These are phyloP conservation scores for Riparia riparia DNA, from an alignment of 2,113 vertebrate genomes.

Conservation along the genomic window DNA sequence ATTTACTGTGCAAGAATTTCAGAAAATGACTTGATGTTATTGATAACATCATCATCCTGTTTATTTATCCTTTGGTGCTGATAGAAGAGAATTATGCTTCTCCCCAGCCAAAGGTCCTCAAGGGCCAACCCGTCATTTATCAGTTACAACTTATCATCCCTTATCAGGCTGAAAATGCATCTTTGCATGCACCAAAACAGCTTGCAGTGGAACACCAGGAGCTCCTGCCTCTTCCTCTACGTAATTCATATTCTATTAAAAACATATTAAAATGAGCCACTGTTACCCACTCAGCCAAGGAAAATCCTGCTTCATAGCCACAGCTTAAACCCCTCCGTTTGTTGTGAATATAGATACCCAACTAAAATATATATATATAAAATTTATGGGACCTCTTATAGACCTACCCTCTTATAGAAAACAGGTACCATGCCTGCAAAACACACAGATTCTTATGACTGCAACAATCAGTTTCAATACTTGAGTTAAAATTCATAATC, in stretches of 20 bases:
- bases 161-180: not conserved
- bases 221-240: not conserved
- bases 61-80: not conserved
- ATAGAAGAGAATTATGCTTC: not conserved
- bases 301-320: not conserved
- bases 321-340: not conserved
- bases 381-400: not conserved
- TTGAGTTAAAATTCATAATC: not conserved
- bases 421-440: not conserved
- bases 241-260: not conserved
- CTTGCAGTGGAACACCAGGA: not conserved
- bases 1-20: not conserved
- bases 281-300: not conserved
- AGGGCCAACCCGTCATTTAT: not conserved
- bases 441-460: not conserved
- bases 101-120: not conserved
- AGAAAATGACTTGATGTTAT: not conserved
- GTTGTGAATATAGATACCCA: not conserved
- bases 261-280: not conserved
- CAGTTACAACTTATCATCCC: not conserved
- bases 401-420: not conserved
- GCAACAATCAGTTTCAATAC: not conserved
- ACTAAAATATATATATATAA: not conserved
- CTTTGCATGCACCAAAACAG: not conserved
- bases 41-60: not conserved